Base-by-base conservation (phyloP, 2,797 vertebrate species). In the Sebastes diaconus region DNA sequence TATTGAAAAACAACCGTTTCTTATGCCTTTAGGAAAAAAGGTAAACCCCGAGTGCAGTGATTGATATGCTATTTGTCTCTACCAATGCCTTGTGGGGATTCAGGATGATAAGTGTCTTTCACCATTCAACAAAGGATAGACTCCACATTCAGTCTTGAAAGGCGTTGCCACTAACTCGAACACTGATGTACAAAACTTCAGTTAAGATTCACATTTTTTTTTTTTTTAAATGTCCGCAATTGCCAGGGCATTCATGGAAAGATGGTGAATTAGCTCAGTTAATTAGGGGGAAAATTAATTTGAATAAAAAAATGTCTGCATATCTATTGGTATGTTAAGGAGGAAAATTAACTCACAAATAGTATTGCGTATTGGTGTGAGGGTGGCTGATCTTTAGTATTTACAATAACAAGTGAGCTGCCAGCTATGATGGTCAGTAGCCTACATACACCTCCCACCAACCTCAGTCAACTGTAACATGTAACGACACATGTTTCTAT, bases 21-120 rank as follows among this genome's bases (percentile, higher is more conserved):
- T 59, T 42, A 65, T 65, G 65, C 14, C 34, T 75, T 72, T 42
- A 69, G 24, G 34, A 69, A 65, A 57, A 61, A 24, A 25, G 32
- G 68, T 79, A 57, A 75, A 60, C 54, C 18, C 24, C 0, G 11
- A 54, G 12, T 55, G 66, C 20, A 59, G 60, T 74, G 73, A 82
- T 36, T 73, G 68, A 86, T 76, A 74, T 66, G 30, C 13, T 36
- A 8, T 71, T 74, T 67, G 58, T 86, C 39, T 61, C 24, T 24
- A 29, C 64, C 16, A 8, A 39, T 54, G 29, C 30, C 58, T 72
- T 3, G 3, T 25, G 58, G 61, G 50, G 50, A 63, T 69, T 32
- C 11, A 64, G 36, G 59, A 65, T 71, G 66, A 50, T 42, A n/a
- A 66, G 63, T 68, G 68, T 30, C 42, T 74, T 64, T 73, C 24